Percentiles rank a stretch among this genome's conserved stretches.
Conservation (phyloP, 2,797 vertebrate species). For the Steatocranus sp. region DNA sequence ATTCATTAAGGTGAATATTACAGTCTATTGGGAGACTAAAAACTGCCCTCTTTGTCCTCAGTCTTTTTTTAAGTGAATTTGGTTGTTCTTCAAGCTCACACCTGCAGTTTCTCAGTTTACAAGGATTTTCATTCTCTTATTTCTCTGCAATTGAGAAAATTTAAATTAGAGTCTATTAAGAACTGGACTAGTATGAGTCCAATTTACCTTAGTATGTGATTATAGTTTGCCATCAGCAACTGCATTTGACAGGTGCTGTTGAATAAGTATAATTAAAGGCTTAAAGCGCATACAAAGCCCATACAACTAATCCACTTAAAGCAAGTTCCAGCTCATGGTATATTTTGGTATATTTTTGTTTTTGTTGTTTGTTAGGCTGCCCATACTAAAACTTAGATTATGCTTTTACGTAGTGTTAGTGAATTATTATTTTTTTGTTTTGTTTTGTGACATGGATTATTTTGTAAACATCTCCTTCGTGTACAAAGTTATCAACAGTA, state of each 20-base stretch:
- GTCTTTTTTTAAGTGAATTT: not conserved
- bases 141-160: not conserved
- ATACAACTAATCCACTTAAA: not conserved
- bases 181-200: not conserved
- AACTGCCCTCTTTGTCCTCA: not conserved
- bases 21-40: not conserved
- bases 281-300: not conserved
- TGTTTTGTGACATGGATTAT: not conserved
- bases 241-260: not conserved
- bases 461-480: not conserved
- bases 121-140: not conserved
- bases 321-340: not conserved
- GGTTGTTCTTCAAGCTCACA: not conserved
- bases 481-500: not conserved
- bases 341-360: not conserved
- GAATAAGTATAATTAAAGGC: not conserved
- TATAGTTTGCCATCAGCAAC: not conserved
- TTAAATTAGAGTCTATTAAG: not conserved
- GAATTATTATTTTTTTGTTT: not conserved
- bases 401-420: not conserved
- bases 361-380: not conserved
- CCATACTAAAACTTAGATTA: not conserved
- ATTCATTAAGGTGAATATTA: not conserved
- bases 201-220: not conserved
- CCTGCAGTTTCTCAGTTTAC: not conserved